These are phyloP conservation scores for Aphis craccivora DNA, from an alignment of 1,140 invertebrate genomes.

Conservation along the genomic window DNA sequence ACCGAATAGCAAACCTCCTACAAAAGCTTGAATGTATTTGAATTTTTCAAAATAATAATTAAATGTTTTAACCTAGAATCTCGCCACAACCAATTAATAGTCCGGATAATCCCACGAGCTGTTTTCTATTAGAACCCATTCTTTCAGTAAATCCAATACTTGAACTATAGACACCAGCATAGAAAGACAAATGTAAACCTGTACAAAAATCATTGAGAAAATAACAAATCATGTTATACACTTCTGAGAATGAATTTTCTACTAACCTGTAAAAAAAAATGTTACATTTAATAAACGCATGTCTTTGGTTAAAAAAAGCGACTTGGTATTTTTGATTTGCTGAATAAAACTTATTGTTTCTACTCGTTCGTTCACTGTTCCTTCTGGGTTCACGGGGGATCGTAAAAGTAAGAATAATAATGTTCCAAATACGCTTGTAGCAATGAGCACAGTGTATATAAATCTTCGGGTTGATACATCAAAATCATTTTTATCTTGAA, in stretches of 20 bases:
- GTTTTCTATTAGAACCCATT: constrained; percentile 81
- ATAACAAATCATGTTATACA: background rate
- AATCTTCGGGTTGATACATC: constrained; percentile 72
- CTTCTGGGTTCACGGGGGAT: constrained; percentile 66
- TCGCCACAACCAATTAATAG: constrained; percentile 93
- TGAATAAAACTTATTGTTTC: constrained; percentile 65
- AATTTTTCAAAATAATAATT: background rate
- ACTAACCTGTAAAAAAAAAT: constrained; percentile 86
- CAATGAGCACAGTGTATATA: constrained; percentile 79
- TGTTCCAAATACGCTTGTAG: constrained; percentile 76
- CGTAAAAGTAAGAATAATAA: constrained; percentile 73
- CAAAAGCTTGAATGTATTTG: constrained; percentile 58
- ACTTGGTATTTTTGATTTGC: constrained; percentile 77
- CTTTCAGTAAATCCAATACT: constrained; percentile 83
- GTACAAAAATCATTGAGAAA: constrained; percentile 58
- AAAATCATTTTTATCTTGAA: constrained; percentile 74
- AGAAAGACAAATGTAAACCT: constrained; percentile 93
- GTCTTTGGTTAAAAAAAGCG: constrained; percentile 78
- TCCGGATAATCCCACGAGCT: constrained; percentile 87
- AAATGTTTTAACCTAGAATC: constrained; percentile 75
- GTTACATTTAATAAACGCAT: constrained; percentile 86
- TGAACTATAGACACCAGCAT: constrained; percentile 93
- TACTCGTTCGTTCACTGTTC: constrained; percentile 62
- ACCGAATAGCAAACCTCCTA: constrained; percentile 85
- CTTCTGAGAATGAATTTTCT: background rate